Evolutionary conservation across 2,888 invertebrate species (phyloP).

Genomic region (Campaea margaritaria): DNA sequence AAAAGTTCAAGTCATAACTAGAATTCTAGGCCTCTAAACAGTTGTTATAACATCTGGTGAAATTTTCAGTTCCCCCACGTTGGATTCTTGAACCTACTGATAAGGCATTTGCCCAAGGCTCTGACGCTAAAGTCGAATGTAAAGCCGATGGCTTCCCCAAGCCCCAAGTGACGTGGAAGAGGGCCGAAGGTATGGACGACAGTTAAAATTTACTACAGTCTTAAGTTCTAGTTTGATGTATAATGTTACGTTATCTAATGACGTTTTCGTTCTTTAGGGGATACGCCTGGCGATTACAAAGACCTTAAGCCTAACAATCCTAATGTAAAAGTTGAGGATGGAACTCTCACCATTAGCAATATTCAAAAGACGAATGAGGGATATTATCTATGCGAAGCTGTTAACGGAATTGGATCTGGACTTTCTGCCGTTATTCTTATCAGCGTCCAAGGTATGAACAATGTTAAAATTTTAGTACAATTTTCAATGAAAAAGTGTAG

Average conservation of each 20-base stretch:
- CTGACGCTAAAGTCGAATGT: slow-evolving; percentile 97
- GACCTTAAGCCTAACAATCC: slow-evolving; percentile 96
- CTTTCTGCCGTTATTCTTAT: slow-evolving; percentile 97
- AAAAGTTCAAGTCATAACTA: not conserved
- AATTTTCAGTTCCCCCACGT: slow-evolving; percentile 95
- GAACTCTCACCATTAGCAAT: slow-evolving; percentile 94
- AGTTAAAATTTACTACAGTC: not conserved
- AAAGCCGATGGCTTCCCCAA: slow-evolving; percentile 98
- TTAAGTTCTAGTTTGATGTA: too few species aligned
- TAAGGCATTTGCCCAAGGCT: slow-evolving; percentile 97
- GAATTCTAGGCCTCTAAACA: slow-evolving; percentile 25
- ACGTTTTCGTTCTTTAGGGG: slow-evolving; percentile 85
- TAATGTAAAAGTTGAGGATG: slow-evolving; percentile 96
- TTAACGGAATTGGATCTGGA: slow-evolving; percentile 97
- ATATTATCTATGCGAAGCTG: slow-evolving; percentile 97
- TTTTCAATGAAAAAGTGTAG: not conserved
- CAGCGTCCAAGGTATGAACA: slow-evolving; percentile 93
- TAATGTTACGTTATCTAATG: too few species aligned
- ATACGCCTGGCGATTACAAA: slow-evolving; percentile 96
- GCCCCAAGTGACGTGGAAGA: slow-evolving; percentile 97
- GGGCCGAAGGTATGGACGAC: slow-evolving; percentile 91
- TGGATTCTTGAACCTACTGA: slow-evolving; percentile 98
- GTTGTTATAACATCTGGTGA: slow-evolving; percentile 52
- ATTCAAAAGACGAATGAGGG: slow-evolving; percentile 97
- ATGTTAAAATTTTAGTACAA: not conserved